phyloP scores from a whole-genome alignment of 2,113 vertebrate species.

The Platysteira castanea region DNA sequence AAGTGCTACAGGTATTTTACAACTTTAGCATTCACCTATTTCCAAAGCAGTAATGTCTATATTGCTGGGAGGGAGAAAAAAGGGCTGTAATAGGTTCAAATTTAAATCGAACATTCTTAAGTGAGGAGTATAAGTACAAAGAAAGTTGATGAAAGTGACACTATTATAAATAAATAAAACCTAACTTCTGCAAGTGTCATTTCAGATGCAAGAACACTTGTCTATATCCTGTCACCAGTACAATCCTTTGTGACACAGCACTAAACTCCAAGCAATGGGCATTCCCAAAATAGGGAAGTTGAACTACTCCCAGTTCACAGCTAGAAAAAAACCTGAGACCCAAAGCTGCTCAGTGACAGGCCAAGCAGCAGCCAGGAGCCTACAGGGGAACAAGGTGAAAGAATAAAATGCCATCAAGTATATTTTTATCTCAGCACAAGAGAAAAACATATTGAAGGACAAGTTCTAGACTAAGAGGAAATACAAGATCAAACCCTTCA shows the following conservation, averaged over 20 bases:
- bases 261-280: fast-evolving
- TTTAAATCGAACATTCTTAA: conserved; percentile 2
- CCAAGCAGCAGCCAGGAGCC: not conserved
- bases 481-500: not conserved
- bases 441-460: not conserved
- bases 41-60: conserved; percentile 27
- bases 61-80: not conserved
- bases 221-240: not conserved
- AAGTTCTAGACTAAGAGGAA: not conserved
- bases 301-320: not conserved
- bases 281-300: not conserved
- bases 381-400: not conserved
- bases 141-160: not conserved
- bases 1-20: not conserved
- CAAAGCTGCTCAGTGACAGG: not conserved
- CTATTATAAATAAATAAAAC: not conserved
- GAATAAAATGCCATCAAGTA: not conserved
- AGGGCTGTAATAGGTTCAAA: not conserved
- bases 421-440: not conserved
- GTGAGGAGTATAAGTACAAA: not conserved
- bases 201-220: not conserved
- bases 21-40: not conserved
- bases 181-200: not conserved
- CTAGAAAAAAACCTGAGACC: not conserved
- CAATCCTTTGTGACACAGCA: not conserved